phyloP scores from a whole-genome alignment of 23 tunicate species.

The Trididemnum miniatum region DNA sequence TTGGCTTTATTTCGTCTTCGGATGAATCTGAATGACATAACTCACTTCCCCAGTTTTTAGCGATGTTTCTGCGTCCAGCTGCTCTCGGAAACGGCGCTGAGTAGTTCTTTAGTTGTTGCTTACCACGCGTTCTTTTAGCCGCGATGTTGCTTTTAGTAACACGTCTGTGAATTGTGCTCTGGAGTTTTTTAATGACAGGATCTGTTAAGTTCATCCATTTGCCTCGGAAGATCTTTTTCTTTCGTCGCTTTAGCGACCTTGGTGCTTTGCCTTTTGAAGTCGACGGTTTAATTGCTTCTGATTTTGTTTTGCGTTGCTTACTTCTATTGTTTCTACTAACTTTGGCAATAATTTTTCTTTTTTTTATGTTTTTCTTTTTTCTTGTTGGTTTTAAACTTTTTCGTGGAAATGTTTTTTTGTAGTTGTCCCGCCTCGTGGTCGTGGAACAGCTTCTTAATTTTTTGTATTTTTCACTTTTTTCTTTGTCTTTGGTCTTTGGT shows the following conservation, averaged over 20 bases:
- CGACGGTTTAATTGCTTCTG: background rate
- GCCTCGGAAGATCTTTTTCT: background rate
- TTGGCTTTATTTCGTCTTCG: too few relatives aligned
- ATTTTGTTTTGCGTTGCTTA: background rate
- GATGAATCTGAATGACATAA: too few relatives aligned
- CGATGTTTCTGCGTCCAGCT: too few relatives aligned
- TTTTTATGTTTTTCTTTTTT: too few relatives aligned
- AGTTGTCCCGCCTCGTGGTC: too few relatives aligned
- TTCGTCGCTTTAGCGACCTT: background rate
- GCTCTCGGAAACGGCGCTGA: conserved; percentile 34
- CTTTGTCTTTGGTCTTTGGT: too few relatives aligned
- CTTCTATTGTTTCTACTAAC: background rate
- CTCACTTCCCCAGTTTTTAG: too few relatives aligned
- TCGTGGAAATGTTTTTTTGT: too few relatives aligned
- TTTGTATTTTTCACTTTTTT: too few relatives aligned
- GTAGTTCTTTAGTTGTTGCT: background rate
- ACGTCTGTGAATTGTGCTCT: background rate
- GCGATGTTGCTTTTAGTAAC: background rate
- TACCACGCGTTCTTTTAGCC: background rate
- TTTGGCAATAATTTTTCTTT: background rate
- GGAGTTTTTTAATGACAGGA: background rate
- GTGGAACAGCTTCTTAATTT: too few relatives aligned
- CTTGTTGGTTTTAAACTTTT: background rate
- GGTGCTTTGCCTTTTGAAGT: background rate
- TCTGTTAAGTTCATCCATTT: conserved; percentile 12